phyloP scores from a whole-genome alignment of 2,113 vertebrate species.

The Hydrolagus affinis region DNA sequence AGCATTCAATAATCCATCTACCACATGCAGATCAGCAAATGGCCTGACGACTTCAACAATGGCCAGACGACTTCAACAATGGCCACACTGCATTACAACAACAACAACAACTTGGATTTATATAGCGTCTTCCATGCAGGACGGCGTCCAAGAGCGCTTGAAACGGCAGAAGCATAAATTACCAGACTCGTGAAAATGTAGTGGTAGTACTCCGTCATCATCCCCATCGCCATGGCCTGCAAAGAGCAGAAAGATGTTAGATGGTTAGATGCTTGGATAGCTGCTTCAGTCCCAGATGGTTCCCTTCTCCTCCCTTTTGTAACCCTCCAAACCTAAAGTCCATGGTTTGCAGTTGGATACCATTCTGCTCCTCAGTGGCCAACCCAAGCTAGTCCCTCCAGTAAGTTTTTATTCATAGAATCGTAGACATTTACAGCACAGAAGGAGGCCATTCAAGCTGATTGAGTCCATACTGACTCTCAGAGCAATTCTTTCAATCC shows the following conservation, averaged over 20 bases:
- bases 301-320: no score
- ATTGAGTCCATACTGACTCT: not conserved
- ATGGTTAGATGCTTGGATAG: not conserved
- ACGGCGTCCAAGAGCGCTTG: no score
- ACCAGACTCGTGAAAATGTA: conserved; percentile 99
- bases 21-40: no score
- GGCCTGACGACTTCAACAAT: no score
- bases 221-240: conserved; percentile 97
- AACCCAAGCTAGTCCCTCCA: no score
- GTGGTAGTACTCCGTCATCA: conserved; percentile 99
- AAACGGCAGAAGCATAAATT: conserved; percentile 52
- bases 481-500: not conserved
- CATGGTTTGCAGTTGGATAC: not conserved
- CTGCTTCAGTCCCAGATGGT: no score
- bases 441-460: not conserved
- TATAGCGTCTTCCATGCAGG: no score
- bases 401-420: not conserved
- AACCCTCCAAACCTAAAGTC: not conserved
- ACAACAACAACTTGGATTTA: no score
- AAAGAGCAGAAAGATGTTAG: conserved; percentile 19
- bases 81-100: no score
- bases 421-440: not conserved
- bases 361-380: not conserved
- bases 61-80: no score
- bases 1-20: no score